A percentile compares a stretch with the other conserved stretches of the same genome.
phyloP scores from a whole-genome alignment of 92 coral and sea anemone genomes.

The Umimayanthus kanabou region DNA sequence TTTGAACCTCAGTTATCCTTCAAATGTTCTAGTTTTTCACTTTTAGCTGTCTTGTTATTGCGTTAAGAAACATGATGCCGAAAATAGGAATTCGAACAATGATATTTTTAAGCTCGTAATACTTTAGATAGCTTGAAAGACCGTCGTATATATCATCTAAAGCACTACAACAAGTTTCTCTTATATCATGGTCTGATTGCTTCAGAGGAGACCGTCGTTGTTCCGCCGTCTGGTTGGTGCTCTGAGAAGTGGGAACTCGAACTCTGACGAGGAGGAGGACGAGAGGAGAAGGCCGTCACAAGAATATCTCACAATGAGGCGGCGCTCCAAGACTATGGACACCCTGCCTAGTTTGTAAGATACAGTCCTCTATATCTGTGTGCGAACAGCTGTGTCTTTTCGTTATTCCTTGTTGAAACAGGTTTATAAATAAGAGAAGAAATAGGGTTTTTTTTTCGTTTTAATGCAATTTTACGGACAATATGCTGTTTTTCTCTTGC shows the following conservation, averaged over 20 bases:
- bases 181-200: background rate
- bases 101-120: too few relatives aligned
- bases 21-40: too few relatives aligned
- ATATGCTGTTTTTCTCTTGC: too few relatives aligned
- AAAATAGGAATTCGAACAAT: too few relatives aligned
- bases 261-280: slow-evolving; percentile 86
- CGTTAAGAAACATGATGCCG: too few relatives aligned
- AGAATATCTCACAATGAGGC: slow-evolving; percentile 62
- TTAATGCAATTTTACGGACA: too few relatives aligned
- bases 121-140: too few relatives aligned
- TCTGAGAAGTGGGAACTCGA: slow-evolving; percentile 74
- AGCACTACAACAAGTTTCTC: background rate
- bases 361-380: background rate
- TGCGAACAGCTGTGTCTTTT: background rate
- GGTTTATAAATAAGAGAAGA: too few relatives aligned
- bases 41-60: too few relatives aligned
- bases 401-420: background rate
- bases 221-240: slow-evolving; percentile 93
- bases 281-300: slow-evolving; percentile 61
- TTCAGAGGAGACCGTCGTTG: slow-evolving; percentile 85
- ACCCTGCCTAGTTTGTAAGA: slow-evolving; percentile 92
- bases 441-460: too few relatives aligned
- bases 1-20: too few relatives aligned
- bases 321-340: slow-evolving; percentile 88
- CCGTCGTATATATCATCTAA: too few relatives aligned